Conservation (phyloP, 2,113 vertebrate species). For the Nipponia nippon region DNA sequence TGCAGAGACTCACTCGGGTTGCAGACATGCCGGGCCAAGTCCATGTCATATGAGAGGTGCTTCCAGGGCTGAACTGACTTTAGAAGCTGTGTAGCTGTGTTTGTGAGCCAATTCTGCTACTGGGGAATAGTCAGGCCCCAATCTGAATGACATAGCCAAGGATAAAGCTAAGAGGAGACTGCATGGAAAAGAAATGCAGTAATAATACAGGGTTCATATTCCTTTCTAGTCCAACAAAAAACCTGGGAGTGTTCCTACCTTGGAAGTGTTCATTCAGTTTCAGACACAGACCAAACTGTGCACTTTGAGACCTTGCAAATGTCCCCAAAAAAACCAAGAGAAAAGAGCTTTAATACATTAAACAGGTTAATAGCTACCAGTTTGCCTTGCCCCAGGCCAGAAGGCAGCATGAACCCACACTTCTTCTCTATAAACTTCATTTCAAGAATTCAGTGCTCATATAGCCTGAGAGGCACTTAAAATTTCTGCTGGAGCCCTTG, state of each 20-base stretch:
- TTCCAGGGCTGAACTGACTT: background rate
- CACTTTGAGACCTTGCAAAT: background rate
- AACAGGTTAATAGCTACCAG: conserved; percentile 26
- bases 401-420: background rate
- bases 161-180: background rate
- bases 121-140: background rate
- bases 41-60: background rate
- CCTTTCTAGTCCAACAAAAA: background rate
- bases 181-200: background rate
- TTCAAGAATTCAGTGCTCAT: conserved; percentile 4
- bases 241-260: background rate
- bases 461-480: background rate
- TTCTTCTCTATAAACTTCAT: background rate
- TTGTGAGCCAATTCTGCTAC: background rate
- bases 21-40: background rate
- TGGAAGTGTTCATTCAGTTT: background rate
- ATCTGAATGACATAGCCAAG: background rate
- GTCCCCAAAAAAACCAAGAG: background rate
- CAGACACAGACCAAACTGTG: background rate
- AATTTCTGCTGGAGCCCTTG: conserved; percentile 42
- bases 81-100: background rate
- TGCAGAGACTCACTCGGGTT: background rate
- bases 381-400: background rate
- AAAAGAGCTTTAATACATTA: background rate
- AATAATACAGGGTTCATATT: background rate